Evolutionary conservation across 23 tunicate genomes (phyloP).

Genomic region (Botrylloides violaceus): DNA sequence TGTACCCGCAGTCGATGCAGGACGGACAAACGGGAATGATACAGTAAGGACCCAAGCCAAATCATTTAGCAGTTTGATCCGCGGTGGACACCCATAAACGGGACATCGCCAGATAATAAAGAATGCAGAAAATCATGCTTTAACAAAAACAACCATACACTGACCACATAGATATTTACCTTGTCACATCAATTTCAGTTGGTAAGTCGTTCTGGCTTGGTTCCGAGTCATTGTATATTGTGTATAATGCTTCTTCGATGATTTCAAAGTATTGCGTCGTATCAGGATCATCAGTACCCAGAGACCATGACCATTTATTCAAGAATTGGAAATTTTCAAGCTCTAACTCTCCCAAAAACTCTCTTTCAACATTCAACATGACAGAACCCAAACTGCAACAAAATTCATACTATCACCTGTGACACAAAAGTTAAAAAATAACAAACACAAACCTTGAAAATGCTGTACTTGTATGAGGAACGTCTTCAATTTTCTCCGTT

Average conservation of each 20-base stretch:
- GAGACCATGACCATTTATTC: background rate
- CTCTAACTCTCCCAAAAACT: conserved; percentile 4
- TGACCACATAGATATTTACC: too few species aligned
- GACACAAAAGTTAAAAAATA: background rate
- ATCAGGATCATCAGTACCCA: conserved; percentile 9
- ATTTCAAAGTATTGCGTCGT: conserved; percentile 1
- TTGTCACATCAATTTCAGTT: too few species aligned
- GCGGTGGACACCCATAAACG: too few species aligned
- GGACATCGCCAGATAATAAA: too few species aligned
- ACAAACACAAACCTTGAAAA: background rate
- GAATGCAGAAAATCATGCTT: too few species aligned
- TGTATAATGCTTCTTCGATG: background rate
- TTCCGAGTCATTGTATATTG: too few species aligned
- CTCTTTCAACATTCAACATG: background rate
- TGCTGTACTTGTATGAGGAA: background rate
- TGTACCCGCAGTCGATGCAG: too few species aligned
- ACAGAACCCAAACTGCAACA: background rate
- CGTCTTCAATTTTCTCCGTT: background rate
- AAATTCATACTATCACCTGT: background rate
- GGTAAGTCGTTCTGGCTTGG: too few species aligned
- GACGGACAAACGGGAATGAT: too few species aligned
- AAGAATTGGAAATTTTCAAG: background rate
- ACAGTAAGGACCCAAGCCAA: too few species aligned
- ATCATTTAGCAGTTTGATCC: too few species aligned
- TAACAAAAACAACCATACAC: too few species aligned